Percentiles rank a stretch among this genome's conserved stretches.
phyloP scores from a whole-genome alignment of 1,140 invertebrate species.

The Helicoverpa zea region DNA sequence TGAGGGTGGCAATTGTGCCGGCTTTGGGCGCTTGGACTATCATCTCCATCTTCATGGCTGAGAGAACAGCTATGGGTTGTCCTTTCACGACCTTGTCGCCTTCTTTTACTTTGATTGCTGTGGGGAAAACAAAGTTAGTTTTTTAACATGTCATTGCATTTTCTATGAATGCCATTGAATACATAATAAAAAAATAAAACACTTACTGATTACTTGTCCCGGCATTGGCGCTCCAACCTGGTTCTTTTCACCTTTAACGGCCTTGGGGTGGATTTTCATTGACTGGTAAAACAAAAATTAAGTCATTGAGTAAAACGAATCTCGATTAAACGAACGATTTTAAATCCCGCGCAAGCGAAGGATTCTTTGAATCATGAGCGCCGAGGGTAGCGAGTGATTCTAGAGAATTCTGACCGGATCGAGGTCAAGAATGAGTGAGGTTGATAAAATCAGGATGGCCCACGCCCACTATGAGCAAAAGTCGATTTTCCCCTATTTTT shows the following conservation, averaged over 20 bases:
- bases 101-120: constrained; percentile 93
- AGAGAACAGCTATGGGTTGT: constrained; percentile 96
- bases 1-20: constrained; percentile 93
- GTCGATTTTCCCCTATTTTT: too few relatives aligned
- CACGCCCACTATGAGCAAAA: too few relatives aligned
- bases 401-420: too few relatives aligned
- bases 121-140: neutral
- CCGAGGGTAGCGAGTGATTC: too few relatives aligned
- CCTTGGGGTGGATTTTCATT: constrained; percentile 98
- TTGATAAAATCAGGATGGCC: too few relatives aligned
- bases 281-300: constrained; percentile 88
- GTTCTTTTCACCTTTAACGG: constrained; percentile 94
- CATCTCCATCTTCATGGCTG: constrained; percentile 99
- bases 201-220: constrained; percentile 94
- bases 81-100: constrained; percentile 97
- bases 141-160: neutral
- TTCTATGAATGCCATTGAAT: too few relatives aligned
- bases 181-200: neutral
- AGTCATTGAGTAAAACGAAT: neutral
- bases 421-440: too few relatives aligned
- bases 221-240: constrained; percentile 99
- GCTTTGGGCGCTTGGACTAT: constrained; percentile 97
- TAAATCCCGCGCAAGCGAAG: too few relatives aligned
- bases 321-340: too few relatives aligned
- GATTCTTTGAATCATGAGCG: too few relatives aligned